Percentiles rank a stretch among this genome's conserved stretches.
These are phyloP conservation scores for Cheumatopsyche charites DNA, from an alignment of 1,140 invertebrate genomes.

Conservation along the genomic window DNA sequence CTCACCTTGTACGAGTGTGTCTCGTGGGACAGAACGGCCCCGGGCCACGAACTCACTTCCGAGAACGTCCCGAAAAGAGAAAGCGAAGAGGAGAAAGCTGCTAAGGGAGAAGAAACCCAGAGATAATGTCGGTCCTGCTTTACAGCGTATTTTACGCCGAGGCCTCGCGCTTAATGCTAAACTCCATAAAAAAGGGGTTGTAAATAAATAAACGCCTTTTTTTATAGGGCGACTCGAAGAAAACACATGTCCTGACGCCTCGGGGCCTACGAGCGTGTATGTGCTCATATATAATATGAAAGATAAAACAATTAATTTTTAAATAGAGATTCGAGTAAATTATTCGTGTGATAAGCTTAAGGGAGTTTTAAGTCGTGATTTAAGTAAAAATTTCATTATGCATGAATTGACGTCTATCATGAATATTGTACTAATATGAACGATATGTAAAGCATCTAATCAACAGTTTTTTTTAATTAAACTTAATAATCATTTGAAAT, in stretches of 20 bases:
- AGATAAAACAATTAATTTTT: too few species aligned
- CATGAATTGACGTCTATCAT: too few species aligned
- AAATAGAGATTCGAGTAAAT: too few species aligned
- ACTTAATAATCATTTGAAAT: too few species aligned
- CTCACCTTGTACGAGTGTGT: constrained; percentile 18
- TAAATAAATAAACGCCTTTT: constrained; percentile 27
- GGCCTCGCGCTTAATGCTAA: constrained; percentile 15
- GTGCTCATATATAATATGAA: too few species aligned
- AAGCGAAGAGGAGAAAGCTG: not conserved
- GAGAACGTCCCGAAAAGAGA: not conserved
- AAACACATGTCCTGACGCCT: not conserved
- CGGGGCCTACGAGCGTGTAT: too few species aligned
- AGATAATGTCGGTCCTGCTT: constrained; percentile 23
- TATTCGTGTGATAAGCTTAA: too few species aligned
- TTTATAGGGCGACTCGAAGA: constrained; percentile 8
- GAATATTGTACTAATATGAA: too few species aligned
- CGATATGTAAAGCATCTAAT: too few species aligned
- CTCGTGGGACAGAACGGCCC: constrained; percentile 6
- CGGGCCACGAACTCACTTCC: constrained; percentile 6
- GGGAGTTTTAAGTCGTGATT: too few species aligned
- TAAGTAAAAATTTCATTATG: too few species aligned
- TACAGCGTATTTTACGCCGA: constrained; percentile 20
- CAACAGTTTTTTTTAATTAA: too few species aligned
- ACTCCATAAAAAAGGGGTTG: constrained; percentile 26
- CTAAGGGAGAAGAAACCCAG: not conserved